Evolutionary conservation across 2,797 vertebrate species (phyloP).

Genomic region (Falco biarmicus): DNA sequence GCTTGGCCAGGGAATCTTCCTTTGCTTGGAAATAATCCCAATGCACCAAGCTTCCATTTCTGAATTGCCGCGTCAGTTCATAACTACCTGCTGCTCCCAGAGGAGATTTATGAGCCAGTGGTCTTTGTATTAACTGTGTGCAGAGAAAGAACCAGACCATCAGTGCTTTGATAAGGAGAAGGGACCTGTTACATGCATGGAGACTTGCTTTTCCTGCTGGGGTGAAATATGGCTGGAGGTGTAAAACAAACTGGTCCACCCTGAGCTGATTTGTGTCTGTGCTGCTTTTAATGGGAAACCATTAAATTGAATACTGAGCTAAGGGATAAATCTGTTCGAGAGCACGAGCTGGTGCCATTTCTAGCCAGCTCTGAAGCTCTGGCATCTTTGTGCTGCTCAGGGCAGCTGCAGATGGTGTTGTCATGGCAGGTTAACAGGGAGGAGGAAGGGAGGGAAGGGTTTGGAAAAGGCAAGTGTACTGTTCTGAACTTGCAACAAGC

Average conservation of each 20-base stretch:
- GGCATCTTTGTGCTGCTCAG: neutral
- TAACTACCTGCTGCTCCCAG: neutral
- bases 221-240: constrained; percentile 1
- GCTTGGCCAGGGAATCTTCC: neutral
- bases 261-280: neutral
- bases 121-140: neutral
- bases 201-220: neutral
- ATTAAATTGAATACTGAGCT: neutral
- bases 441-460: neutral
- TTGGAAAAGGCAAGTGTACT: neutral
- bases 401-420: neutral
- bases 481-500: neutral
- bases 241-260: neutral
- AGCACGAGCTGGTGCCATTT: neutral
- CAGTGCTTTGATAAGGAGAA: neutral
- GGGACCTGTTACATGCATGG: neutral
- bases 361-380: neutral
- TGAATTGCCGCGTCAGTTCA: neutral
- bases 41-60: neutral
- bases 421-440: neutral
- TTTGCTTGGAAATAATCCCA: neutral
- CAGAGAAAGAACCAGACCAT: neutral
- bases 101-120: neutral
- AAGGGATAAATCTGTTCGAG: constrained; percentile 12
- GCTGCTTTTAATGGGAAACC: constrained; percentile 21